These are phyloP conservation scores for Callipepla squamata DNA, from an alignment of 2,113 vertebrate species.

Conservation along the genomic window DNA sequence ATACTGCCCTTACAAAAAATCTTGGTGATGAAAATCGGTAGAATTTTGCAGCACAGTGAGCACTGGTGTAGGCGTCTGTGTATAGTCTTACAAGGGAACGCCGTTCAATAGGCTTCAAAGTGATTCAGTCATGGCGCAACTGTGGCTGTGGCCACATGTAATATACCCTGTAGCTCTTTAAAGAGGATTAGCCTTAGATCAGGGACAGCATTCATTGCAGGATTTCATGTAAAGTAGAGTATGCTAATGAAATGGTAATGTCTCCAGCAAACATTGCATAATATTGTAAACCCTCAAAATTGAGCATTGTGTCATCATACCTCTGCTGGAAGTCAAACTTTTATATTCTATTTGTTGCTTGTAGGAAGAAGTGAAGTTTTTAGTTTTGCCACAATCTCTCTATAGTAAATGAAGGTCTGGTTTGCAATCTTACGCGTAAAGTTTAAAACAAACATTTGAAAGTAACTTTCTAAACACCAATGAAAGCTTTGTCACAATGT, in stretches of 20 bases:
- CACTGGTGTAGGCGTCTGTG: constrained; percentile 48
- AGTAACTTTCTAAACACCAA: not conserved
- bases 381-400: not conserved
- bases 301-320: constrained; percentile 56
- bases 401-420: not conserved
- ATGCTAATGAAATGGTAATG: constrained; percentile 83
- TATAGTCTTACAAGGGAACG: constrained; percentile 73
- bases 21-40: constrained; percentile 41
- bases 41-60: constrained; percentile 63
- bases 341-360: not conserved
- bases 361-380: not conserved
- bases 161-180: constrained; percentile 81
- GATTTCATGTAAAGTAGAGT: constrained; percentile 70
- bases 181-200: constrained; percentile 80
- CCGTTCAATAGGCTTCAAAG: constrained; percentile 80
- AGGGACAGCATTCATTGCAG: constrained; percentile 74
- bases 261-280: constrained; percentile 78
- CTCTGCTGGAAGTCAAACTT: constrained; percentile 59
- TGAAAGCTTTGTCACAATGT: not conserved
- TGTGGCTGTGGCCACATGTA: constrained; percentile 77
- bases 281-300: constrained; percentile 67
- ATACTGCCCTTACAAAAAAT: not conserved
- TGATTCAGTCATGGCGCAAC: constrained; percentile 56
- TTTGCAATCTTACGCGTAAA: not conserved
- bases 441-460: not conserved